phyloP scores from a whole-genome alignment of 2,113 vertebrate genomes.

The Helogale parvula region DNA sequence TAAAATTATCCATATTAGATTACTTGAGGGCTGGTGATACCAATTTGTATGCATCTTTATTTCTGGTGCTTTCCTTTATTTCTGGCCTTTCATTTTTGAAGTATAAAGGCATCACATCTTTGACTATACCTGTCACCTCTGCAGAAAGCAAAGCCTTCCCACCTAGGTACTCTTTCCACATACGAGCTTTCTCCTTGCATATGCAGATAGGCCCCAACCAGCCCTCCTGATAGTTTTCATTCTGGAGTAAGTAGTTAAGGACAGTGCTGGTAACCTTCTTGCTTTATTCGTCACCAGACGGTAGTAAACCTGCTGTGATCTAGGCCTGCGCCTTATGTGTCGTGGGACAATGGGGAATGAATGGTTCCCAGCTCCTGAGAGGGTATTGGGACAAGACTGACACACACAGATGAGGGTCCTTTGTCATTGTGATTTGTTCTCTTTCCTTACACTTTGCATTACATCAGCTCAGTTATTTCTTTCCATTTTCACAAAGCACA shows the following conservation, averaged over 20 bases:
- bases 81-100: not conserved
- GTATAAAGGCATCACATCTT: not conserved
- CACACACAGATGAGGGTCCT: not conserved
- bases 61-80: not conserved
- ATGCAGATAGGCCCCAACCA: not conserved
- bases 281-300: not conserved
- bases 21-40: not conserved
- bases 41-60: not conserved
- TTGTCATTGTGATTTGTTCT: not conserved
- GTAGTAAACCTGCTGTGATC: not conserved
- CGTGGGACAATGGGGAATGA: not conserved
- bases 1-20: not conserved
- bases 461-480: not conserved
- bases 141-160: not conserved
- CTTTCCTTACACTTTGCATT: not conserved
- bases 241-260: not conserved
- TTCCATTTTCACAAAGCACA: not conserved
- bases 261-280: not conserved
- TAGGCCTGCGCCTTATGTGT: not conserved
- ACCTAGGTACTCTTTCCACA: not conserved
- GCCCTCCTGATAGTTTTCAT: not conserved
- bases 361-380: not conserved
- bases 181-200: not conserved
- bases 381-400: too few species aligned
- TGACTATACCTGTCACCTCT: not conserved